Conservation (phyloP, 2,113 vertebrate species). For the Carettochelys insculpta region DNA sequence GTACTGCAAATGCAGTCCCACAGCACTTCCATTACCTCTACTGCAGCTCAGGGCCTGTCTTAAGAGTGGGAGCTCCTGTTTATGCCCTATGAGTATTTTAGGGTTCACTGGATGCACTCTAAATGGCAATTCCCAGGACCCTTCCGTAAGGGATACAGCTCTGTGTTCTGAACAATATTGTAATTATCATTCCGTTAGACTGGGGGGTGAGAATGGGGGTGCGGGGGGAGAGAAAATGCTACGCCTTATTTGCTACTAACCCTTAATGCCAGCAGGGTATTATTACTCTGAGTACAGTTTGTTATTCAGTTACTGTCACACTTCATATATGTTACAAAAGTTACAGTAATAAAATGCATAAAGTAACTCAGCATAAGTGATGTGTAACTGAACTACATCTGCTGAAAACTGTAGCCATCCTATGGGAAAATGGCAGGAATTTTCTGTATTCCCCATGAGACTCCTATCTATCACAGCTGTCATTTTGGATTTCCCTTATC, state of each 20-base stretch:
- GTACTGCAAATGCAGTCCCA: neutral
- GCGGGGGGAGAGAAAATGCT: neutral
- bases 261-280: neutral
- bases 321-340: neutral
- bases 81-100: neutral
- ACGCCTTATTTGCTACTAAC: neutral
- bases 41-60: accelerated
- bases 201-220: neutral
- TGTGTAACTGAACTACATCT: neutral
- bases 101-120: slow-evolving; percentile 6
- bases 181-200: neutral
- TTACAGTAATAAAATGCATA: neutral
- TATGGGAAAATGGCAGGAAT: neutral
- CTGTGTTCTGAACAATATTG: neutral
- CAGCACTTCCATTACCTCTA: neutral
- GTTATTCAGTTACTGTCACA: neutral
- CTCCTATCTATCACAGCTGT: neutral
- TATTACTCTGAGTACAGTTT: accelerated
- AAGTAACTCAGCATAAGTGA: neutral
- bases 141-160: neutral
- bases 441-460: neutral
- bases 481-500: neutral
- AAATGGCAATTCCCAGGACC: neutral
- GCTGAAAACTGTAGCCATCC: neutral
- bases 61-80: neutral